Conservation (phyloP, 2,797 vertebrate genomes). For the Sebastes matsubarae region DNA sequence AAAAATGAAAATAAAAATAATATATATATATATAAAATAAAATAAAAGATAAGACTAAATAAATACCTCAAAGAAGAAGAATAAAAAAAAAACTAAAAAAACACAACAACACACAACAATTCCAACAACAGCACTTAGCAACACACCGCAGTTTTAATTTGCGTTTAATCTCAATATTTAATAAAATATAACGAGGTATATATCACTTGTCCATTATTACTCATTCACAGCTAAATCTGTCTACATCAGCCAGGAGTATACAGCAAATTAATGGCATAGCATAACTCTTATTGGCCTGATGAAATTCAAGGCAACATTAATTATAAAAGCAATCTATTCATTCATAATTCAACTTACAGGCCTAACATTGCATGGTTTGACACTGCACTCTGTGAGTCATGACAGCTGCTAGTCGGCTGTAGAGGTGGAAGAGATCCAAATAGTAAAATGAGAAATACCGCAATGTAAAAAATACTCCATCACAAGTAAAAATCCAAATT, state of each 20-base stretch:
- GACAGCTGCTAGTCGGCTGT: slow-evolving; percentile 1
- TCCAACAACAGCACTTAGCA: too few species aligned
- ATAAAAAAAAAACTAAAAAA: not conserved
- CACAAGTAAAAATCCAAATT: not conserved
- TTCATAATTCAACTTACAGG: slow-evolving; percentile 53
- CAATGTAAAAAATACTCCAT: not conserved
- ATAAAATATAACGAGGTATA: not conserved
- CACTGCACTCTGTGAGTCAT: slow-evolving; percentile 37
- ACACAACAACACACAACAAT: too few species aligned
- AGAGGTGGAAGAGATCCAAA: not conserved
- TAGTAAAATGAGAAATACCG: not conserved
- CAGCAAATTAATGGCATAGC: not conserved
- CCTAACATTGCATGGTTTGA: slow-evolving; percentile 16
- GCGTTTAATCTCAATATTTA: not conserved
- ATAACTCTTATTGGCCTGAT: slow-evolving; percentile 9
- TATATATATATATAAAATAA: too few species aligned
- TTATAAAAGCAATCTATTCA: slow-evolving; percentile 54
- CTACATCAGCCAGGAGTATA: not conserved
- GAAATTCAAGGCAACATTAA: slow-evolving; percentile 50
- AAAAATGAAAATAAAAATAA: rapidly evolving
- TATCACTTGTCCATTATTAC: not conserved
- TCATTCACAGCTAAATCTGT: not conserved
- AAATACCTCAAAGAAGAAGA: too few species aligned
- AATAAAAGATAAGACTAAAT: too few species aligned
- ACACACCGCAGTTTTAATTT: too few species aligned